Base-by-base conservation (phyloP, 2,888 invertebrate genomes). In the Graphium colonna region DNA sequence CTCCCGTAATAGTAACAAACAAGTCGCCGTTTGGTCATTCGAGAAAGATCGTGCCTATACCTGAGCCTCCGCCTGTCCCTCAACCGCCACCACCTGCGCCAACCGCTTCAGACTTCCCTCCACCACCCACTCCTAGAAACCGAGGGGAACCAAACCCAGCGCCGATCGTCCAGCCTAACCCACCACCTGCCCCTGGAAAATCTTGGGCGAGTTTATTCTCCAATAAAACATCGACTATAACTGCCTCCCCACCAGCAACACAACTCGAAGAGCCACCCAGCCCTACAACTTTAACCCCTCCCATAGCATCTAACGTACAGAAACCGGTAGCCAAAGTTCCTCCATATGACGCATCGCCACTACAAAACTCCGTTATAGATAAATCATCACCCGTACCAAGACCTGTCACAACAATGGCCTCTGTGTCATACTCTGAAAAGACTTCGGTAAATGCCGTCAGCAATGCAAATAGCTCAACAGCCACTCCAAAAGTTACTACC, bases 171-270 rank as follows among this genome's bases (percentile, higher is more conserved):
- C 69, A 70, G 42, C 79, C 81, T 3, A 87, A 82, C 55, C 85
- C 82, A 1, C 82, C 77, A 56, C 83, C 87, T 0, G 84, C 87
- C 0, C 73, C 89, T 13, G 82, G 90, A 56, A 88, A 92, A 47
- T 92, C 94, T 0, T 94, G 94, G 94, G 93, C 94, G 1, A 93
- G 94, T 74, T 70, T 94, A 12, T 94, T 94, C 74, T 91, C 86
- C 1, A 90, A 67, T 55, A 86, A 86, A 62, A 49, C 75, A 15
- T 63, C 71, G 17, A 52, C 65, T 1, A 52, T 64, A 1, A 60
- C 70, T 1, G 57, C 69, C 0, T 63, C 68, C 1, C 60, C 65
- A 0, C 64, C 76, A 0, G 57, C 72, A 0, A 60, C 70, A 1
- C 64, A 68, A 13, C 61, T 73, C 5, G 55, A 67, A 0, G 84